A percentile compares a stretch with the other conserved stretches of the same genome.
These are phyloP conservation scores for Euplexia lucipara DNA, from an alignment of 2,888 invertebrate species.

Conservation along the genomic window DNA sequence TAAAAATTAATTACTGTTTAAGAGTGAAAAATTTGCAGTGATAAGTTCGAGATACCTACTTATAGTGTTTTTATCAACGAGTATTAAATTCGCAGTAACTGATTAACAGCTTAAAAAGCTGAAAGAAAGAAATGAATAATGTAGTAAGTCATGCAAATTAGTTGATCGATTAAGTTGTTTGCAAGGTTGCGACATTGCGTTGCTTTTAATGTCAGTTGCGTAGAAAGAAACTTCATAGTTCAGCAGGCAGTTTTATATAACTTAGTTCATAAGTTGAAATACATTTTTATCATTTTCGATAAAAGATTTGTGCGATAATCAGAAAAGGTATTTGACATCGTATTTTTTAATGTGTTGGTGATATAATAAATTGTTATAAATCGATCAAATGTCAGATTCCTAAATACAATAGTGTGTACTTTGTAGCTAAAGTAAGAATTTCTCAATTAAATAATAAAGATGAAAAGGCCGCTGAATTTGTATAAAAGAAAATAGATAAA, in stretches of 20 bases:
- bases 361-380: not conserved
- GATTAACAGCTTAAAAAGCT: not conserved
- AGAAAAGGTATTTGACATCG: not conserved
- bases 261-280: too few species aligned
- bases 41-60: not conserved
- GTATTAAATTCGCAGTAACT: not conserved
- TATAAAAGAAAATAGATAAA: not conserved
- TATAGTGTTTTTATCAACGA: not conserved
- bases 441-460: not conserved
- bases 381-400: not conserved
- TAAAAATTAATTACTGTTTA: not conserved
- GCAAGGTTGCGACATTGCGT: slow-evolving; percentile 33
- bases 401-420: too few species aligned
- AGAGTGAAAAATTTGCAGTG: not conserved
- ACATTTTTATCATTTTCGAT: not conserved
- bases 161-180: slow-evolving; percentile 28
- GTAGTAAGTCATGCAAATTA: slow-evolving; percentile 11
- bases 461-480: not conserved
- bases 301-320: not conserved
- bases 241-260: not conserved
- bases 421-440: not conserved
- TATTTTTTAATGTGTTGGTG: too few species aligned
- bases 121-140: not conserved
- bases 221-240: not conserved
- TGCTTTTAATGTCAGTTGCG: not conserved